Evolutionary conservation across 2,888 invertebrate genomes (phyloP).

Genomic region (Tenthredo livida): DNA sequence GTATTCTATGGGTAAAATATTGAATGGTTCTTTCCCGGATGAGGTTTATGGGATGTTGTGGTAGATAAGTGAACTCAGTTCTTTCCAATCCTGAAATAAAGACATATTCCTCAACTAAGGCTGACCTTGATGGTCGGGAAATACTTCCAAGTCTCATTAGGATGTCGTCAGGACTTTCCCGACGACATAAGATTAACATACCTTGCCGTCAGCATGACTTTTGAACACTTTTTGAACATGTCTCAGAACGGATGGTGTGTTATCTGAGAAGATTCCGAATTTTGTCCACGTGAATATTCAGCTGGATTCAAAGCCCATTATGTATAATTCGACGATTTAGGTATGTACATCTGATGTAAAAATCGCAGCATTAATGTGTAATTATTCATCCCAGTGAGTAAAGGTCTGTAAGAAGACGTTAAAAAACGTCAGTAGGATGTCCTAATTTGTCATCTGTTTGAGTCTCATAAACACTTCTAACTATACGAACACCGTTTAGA

Average conservation of each 20-base stretch:
- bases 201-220: neutral
- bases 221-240: neutral
- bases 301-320: neutral
- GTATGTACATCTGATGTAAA: neutral
- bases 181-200: neutral
- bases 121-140: neutral
- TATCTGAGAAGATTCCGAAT: neutral
- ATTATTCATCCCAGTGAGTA: neutral
- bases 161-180: neutral
- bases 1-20: slow-evolving; percentile 54
- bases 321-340: neutral
- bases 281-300: neutral
- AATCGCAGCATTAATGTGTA: neutral
- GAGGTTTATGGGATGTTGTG: neutral
- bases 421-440: slow-evolving; percentile 6
- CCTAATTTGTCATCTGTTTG: neutral
- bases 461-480: neutral
- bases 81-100: neutral
- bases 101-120: neutral
- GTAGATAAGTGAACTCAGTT: neutral
- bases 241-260: neutral
- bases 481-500: neutral
- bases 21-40: neutral
- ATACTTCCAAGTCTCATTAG: neutral
- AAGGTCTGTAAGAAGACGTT: neutral